phyloP scores from a whole-genome alignment of 2,888 invertebrate genomes.

The Chelonus formosanus region DNA sequence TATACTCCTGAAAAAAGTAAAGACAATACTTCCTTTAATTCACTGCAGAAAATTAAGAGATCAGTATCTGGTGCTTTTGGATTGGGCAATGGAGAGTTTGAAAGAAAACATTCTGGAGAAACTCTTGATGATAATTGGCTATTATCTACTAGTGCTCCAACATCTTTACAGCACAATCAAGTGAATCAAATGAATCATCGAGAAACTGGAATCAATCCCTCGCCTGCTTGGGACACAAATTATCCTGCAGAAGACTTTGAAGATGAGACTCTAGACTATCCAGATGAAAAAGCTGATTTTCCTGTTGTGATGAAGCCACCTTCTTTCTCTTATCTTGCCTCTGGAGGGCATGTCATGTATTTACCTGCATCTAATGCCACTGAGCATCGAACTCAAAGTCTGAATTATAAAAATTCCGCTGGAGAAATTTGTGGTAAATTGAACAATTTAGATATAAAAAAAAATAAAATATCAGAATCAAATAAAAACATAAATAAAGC shows the following conservation, averaged over 20 bases:
- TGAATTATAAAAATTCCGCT: slow-evolving; percentile 41
- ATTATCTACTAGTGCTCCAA: slow-evolving; percentile 81
- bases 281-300: slow-evolving; percentile 47
- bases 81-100: slow-evolving; percentile 67
- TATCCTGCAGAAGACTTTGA: slow-evolving; percentile 30
- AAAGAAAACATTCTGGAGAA: slow-evolving; percentile 62
- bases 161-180: slow-evolving; percentile 75
- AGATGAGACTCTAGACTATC: slow-evolving; percentile 41
- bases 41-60: slow-evolving; percentile 76
- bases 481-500: slow-evolving; percentile 31
- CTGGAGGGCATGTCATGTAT: slow-evolving; percentile 83
- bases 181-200: slow-evolving; percentile 46
- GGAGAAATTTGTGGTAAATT: slow-evolving; percentile 32
- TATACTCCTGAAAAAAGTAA: slow-evolving; percentile 65
- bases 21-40: slow-evolving; percentile 69
- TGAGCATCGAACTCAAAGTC: slow-evolving; percentile 46
- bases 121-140: slow-evolving; percentile 79
- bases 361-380: slow-evolving; percentile 68
- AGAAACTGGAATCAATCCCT: slow-evolving; percentile 23
- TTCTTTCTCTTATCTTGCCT: slow-evolving; percentile 70
- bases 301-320: slow-evolving; percentile 58
- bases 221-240: slow-evolving; percentile 42
- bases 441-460: slow-evolving; percentile 42
- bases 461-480: slow-evolving; percentile 37
- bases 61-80: slow-evolving; percentile 74